Conservation (phyloP, 2,888 invertebrate species). For the Sisyra terminalis region DNA sequence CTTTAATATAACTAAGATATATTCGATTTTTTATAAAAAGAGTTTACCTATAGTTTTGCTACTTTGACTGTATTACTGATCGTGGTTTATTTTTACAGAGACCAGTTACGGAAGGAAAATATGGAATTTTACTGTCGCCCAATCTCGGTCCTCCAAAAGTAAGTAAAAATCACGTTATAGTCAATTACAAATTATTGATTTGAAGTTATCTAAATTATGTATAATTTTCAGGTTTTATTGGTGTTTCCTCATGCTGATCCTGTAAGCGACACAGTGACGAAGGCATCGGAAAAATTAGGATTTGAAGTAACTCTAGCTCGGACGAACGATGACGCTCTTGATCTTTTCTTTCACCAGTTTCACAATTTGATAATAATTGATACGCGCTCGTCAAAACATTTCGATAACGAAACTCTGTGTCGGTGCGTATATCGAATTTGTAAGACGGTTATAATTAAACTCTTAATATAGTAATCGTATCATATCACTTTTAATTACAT, state of each 20-base stretch:
- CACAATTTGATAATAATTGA: conserved; percentile 51
- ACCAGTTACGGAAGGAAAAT: conserved; percentile 28
- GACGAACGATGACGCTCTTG: conserved; percentile 35
- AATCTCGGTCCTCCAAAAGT: conserved; percentile 27
- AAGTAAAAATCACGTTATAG: conserved; percentile 12
- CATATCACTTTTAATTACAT: no score
- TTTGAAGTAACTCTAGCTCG: conserved; percentile 42
- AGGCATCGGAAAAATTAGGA: conserved; percentile 41
- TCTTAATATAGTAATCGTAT: no score
- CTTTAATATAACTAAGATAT: no score
- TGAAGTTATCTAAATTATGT: conserved; percentile 25
- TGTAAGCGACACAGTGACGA: conserved; percentile 47
- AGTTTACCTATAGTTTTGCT: not conserved
- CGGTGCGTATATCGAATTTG: conserved; percentile 29
- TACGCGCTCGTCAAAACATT: conserved; percentile 36
- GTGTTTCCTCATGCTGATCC: conserved; percentile 48
- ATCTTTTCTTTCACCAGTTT: conserved; percentile 34
- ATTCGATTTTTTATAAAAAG: no score
- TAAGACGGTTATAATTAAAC: not conserved
- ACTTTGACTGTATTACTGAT: no score
- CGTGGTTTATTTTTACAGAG: no score
- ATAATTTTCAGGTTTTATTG: conserved; percentile 43
- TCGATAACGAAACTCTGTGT: conserved; percentile 46
- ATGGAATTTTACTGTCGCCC: conserved; percentile 27
- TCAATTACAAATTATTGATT: no score